Base-by-base conservation (phyloP, 1,140 invertebrate genomes). In the Drosophila nigromelanica region DNA sequence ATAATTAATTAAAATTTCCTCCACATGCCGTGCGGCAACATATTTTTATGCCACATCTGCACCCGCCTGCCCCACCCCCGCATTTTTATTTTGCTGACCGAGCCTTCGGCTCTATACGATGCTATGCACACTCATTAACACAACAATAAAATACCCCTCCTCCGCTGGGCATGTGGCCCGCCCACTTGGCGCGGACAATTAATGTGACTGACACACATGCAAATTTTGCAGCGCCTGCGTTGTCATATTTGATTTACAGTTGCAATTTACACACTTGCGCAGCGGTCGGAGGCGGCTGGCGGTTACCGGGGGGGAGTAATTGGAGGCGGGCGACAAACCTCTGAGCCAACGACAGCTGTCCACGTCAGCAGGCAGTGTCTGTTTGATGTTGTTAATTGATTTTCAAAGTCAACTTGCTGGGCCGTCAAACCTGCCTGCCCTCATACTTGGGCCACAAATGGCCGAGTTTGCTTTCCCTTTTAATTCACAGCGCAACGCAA, bases 371-470 rank as follows among this genome's bases (percentile, higher is more conserved):
- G 42, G 15, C 73, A 75, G 83, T 86, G 77, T 89, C 78, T 90
- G 89, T 90, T 90, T 90, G 89, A 90, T 90, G 89, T 90, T 90
- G 89, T 90, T 90, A 90, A 90, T 90, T 90, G 89, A 90, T 90
- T 90, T 90, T 90, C 89, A 90, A 90, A 90, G 85, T 90, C 89
- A 82, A 85, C 78, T 76, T 61, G 69, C 50, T 66, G 59, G 71
- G 18, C 55, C 55, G 54, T 30, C 50, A 59, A 64, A 58, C 47
- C 24, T 4, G 30, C 6, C 51, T 1, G 3, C 14, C 27, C 35
- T 4, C 37, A 10, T 30, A 11, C 14, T 4, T 11, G 8, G 4
- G 1, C 15, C 10, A n/a, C 47, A 48, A 43, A 18, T 58, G 48
- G n/a, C 12, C 24, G 37, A 56, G 63, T 71, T 71, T 72, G 78